Evolutionary conservation across 2,797 vertebrate species (phyloP), one percentile per base, ranked within the genome.

Genomic region (Melanotaenia parkinsoni): DNA sequence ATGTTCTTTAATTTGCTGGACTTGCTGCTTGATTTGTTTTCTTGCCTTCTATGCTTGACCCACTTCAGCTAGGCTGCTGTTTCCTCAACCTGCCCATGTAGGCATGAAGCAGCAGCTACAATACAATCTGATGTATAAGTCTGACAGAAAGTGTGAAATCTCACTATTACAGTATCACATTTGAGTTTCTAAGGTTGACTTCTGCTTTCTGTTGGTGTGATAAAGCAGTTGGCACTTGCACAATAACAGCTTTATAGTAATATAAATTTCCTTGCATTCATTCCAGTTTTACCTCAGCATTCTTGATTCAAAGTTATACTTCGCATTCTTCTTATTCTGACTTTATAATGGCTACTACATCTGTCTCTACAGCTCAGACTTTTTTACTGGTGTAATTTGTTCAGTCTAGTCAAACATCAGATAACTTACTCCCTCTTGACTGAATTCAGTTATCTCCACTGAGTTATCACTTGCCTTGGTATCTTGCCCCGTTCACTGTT

Each of bases 381-480:
- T 80, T 77, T 72, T 69, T 50, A 50, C n/a, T 50, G 8, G 14
- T 45, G 51, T 56, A 67, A 78, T 86, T 85, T 86, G 75, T 62
- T 70, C 70, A 71, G 58, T 84, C 67, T 69, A 76, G 70, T 80
- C 64, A 58, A 82, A 83, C 75, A 69, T 75, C 26, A 53, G 47
- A 73, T 80, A 1, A 0, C 65, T 67, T 61, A 37, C 59, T 59
- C 67, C 50, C 57, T 47, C 26, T 47, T 53, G 0, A 8, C 62
- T 58, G 63, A 50, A 40, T 67, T 72, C 24, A 71, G 45, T 32
- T 75, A 13, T 77, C 51, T 80, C 54, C 70, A 54, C 68, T 54
- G 63, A 70, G 70, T 60, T 13, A 53, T 63, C 8, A 24, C 20
- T 61, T 51, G 30, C 30, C 51, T 75, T 59, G 8, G 33, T 57